Percentiles rank a stretch among this genome's conserved stretches.
phyloP scores from a whole-genome alignment of 2,797 vertebrate species.

The Pseudocheirus occidentalis region DNA sequence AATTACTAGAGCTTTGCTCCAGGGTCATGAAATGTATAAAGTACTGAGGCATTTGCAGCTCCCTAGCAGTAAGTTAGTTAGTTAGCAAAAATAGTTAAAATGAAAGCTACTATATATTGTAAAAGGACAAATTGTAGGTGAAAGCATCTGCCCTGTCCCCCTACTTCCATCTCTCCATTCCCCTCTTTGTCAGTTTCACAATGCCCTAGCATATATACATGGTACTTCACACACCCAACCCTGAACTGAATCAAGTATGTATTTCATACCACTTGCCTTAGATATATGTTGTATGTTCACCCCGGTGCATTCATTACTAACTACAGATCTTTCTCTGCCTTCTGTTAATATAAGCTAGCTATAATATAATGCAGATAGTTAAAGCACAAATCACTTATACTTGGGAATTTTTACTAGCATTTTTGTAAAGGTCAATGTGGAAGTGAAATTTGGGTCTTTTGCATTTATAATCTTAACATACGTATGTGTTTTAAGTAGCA shows the following conservation, averaged over 20 bases:
- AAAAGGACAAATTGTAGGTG: background rate
- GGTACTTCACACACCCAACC: background rate
- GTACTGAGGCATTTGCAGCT: background rate
- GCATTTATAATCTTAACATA: constrained; percentile 16
- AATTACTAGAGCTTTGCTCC: background rate
- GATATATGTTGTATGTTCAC: background rate
- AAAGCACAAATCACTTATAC: background rate
- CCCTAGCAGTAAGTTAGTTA: background rate
- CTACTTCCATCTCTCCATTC: background rate
- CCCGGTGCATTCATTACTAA: background rate
- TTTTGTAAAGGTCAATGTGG: constrained; percentile 15
- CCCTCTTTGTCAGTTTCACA: background rate
- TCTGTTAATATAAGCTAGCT: background rate
- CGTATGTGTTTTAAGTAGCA: background rate
- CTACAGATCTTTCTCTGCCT: background rate
- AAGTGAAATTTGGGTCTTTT: constrained; percentile 24
- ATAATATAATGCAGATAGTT: background rate
- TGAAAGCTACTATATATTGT: background rate
- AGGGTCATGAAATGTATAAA: background rate
- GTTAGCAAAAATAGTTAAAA: background rate
- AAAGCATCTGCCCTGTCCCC: background rate
- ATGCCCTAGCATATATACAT: background rate
- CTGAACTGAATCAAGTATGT: background rate
- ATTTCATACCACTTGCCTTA: background rate
- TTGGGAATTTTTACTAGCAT: constrained; percentile 14